These are phyloP conservation scores for Dioctria linearis DNA, from an alignment of 2,888 invertebrate species.

Conservation along the genomic window DNA sequence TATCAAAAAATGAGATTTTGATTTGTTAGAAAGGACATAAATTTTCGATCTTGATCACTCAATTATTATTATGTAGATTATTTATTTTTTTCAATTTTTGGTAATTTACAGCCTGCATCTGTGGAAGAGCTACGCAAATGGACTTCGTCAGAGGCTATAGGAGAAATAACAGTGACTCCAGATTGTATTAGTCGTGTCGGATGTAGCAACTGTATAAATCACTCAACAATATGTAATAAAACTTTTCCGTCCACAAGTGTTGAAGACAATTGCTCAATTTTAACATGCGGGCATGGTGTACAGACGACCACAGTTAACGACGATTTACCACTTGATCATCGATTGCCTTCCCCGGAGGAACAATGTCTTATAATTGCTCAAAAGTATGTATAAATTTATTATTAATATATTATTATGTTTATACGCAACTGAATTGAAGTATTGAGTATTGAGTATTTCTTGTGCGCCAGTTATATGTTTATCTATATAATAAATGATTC, in stretches of 20 bases:
- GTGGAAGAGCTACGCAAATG: conserved; percentile 86
- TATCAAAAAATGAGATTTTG: too few relatives aligned
- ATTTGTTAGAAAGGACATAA: neutral
- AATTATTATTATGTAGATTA: neutral
- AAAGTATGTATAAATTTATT: conserved; percentile 75
- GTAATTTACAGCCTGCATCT: conserved; percentile 80
- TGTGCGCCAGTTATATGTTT: too few relatives aligned
- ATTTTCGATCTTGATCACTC: neutral
- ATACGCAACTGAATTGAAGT: too few relatives aligned
- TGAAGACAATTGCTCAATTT: conserved; percentile 27
- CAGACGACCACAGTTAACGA: conserved; percentile 64
- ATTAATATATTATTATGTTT: neutral
- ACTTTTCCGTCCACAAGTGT: conserved; percentile 10
- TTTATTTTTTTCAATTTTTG: neutral
- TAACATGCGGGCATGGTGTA: conserved; percentile 4
- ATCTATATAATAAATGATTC: too few relatives aligned
- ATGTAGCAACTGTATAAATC: conserved; percentile 17
- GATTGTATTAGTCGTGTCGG: conserved; percentile 80
- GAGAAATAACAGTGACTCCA: conserved; percentile 85
- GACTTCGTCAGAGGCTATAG: conserved; percentile 81
- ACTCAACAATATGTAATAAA: conserved; percentile 7
- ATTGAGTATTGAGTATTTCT: too few relatives aligned
- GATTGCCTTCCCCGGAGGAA: conserved; percentile 90
- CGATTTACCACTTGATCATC: conserved; percentile 82
- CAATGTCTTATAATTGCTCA: conserved; percentile 86